These are phyloP conservation scores for Hiodon alosoides DNA, from an alignment of 2,113 vertebrate species.

Conservation along the genomic window DNA sequence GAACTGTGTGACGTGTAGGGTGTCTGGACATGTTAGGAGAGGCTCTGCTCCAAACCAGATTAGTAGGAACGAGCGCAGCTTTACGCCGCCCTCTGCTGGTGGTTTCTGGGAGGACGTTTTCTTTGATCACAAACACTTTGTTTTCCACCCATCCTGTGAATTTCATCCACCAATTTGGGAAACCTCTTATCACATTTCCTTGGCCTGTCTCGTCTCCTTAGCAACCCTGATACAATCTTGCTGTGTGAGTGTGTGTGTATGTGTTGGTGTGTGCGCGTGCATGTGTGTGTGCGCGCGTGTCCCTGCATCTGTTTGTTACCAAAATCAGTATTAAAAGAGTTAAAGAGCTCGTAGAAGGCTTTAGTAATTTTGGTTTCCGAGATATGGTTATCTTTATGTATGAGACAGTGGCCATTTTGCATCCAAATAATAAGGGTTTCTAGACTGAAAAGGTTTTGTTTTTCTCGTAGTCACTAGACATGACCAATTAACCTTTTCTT, in stretches of 20 bases:
- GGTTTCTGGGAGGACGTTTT: conserved; percentile 30
- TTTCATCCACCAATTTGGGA: conserved; percentile 29
- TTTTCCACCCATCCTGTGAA: not conserved
- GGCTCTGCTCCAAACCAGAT: not conserved
- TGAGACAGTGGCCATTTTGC: not conserved
- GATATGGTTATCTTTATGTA: not conserved
- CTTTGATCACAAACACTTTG: not conserved
- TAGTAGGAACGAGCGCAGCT: conserved; percentile 18
- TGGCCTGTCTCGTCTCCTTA: conserved; percentile 51
- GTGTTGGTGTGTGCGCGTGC: conserved; percentile 31
- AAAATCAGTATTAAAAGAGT: no score
- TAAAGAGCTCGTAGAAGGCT: no score
- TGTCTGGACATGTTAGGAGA: no score
- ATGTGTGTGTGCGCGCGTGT: not conserved
- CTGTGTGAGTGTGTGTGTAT: conserved; percentile 25
- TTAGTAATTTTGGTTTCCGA: not conserved
- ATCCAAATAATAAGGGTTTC: not conserved
- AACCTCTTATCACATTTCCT: conserved; percentile 37
- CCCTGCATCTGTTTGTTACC: no score
- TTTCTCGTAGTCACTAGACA: not conserved
- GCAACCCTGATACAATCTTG: conserved; percentile 50
- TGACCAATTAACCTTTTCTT: not conserved
- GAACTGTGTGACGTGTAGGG: no score
- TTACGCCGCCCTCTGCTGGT: conserved; percentile 54
- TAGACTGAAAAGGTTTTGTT: not conserved